Evolutionary conservation across 2,888 invertebrate genomes (phyloP).

Genomic region (Dynastes grantii): DNA sequence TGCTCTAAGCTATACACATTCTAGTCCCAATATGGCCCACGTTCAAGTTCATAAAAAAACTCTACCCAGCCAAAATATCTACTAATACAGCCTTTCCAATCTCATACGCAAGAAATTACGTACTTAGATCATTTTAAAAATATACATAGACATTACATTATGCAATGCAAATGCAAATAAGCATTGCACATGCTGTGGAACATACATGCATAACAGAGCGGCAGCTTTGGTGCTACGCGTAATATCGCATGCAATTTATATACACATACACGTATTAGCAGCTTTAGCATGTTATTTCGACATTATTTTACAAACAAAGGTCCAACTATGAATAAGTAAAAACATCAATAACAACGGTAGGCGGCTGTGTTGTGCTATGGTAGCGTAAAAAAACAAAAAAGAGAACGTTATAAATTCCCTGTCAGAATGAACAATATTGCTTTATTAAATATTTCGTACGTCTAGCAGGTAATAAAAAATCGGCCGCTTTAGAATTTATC

Average conservation of each 20-base stretch:
- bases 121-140: too few species aligned
- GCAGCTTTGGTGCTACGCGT: not conserved
- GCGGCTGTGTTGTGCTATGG: not conserved
- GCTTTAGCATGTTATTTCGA: slow-evolving; percentile 6
- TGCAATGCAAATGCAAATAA: not conserved
- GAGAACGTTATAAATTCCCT: not conserved
- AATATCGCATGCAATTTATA: not conserved
- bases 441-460: not conserved
- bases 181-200: not conserved
- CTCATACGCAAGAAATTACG: too few species aligned
- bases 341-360: slow-evolving; percentile 6
- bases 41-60: too few species aligned
- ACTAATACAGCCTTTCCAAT: too few species aligned
- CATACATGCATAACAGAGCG: not conserved
- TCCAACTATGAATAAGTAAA: slow-evolving; percentile 19
- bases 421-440: not conserved
- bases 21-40: too few species aligned
- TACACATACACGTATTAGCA: not conserved
- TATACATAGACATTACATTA: not conserved
- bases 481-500: too few species aligned
- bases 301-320: not conserved
- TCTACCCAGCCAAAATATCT: too few species aligned
- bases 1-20: too few species aligned
- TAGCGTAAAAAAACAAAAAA: too few species aligned
- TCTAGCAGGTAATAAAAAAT: not conserved